Evolutionary conservation across 2,113 vertebrate species (phyloP), one percentile per base, ranked within the genome.

Genomic region (Chionodraco myersi): DNA sequence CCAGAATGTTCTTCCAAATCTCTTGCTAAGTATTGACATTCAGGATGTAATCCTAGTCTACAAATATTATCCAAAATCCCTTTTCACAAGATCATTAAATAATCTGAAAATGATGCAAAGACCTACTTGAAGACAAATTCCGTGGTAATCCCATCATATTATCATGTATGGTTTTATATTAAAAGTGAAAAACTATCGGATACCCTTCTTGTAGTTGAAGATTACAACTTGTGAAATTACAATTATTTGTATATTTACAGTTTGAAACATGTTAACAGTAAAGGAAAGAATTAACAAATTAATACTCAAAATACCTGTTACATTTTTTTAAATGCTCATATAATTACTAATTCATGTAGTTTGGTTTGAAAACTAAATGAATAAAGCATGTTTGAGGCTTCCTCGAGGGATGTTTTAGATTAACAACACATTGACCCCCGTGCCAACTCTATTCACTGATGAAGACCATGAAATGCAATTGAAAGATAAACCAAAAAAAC

Each of bases 41-140:
- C 41, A 72, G 82, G 54, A 80, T 78, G 83, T 81, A 79, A 74
- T 76, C 58, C 34, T 57, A 64, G 72, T 72, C 69, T 84, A 77
- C 78, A 84, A 63, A 72, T 66, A 80, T 57, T 45, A 47, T 58
- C 21, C 53, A 34, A 58, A 88, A 89, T 83, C 88, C 58, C 41
- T 66, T 30, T 77, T 83, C 62, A 63, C 30, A 79, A 51, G 30
- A 78, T 80, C 48, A 57, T 23, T 76, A 11, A 57, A 16, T 85
- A 85, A 85, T 88, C 79, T 64, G 47, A 56, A 44, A 79, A 64
- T 51, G 51, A 72, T 49, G 57, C 58, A 78, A 82, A 79, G 36
- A 75, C 64, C 73, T 57, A 64, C 58, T 83, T 60, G 41, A 70
- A 58, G 23, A 71, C 58, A 59, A 52, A 85, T 62, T 65, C 56